These are phyloP conservation scores for Pseudochaenichthys georgianus DNA, from an alignment of 2,797 vertebrate genomes.

Conservation along the genomic window DNA sequence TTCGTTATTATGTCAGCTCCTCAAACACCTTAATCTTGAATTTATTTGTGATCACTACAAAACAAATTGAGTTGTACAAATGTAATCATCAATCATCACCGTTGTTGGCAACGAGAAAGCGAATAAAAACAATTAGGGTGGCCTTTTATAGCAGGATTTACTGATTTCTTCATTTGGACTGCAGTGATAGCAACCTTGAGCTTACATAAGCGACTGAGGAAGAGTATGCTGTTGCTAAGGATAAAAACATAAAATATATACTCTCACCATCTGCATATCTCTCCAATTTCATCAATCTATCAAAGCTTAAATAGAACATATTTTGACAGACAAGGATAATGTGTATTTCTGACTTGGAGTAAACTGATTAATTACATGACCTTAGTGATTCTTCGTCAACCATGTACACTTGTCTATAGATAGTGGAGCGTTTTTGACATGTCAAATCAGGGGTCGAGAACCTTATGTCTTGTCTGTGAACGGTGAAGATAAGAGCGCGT, in stretches of 20 bases:
- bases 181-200: slow-evolving; percentile 12
- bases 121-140: slow-evolving; percentile 18
- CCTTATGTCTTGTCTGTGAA: background rate
- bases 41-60: slow-evolving; percentile 8
- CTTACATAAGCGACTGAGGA: background rate
- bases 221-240: background rate
- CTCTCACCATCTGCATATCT: background rate
- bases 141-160: slow-evolving; percentile 20
- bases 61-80: slow-evolving; percentile 20
- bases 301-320: background rate
- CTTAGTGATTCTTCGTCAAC: background rate
- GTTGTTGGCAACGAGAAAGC: slow-evolving; percentile 6
- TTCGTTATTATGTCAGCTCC: background rate
- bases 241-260: background rate
- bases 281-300: background rate
- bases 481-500: slow-evolving; percentile 17
- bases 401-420: background rate
- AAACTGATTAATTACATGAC: background rate
- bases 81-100: slow-evolving; percentile 15
- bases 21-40: slow-evolving; percentile 5
- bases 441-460: background rate
- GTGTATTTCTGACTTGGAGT: no score
- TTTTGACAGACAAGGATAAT: background rate
- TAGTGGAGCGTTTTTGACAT: background rate
- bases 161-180: slow-evolving; percentile 21